Percentiles rank a stretch among this genome's conserved stretches.
phyloP scores from a whole-genome alignment of 2,888 invertebrate species.

The Phasia obesa region DNA sequence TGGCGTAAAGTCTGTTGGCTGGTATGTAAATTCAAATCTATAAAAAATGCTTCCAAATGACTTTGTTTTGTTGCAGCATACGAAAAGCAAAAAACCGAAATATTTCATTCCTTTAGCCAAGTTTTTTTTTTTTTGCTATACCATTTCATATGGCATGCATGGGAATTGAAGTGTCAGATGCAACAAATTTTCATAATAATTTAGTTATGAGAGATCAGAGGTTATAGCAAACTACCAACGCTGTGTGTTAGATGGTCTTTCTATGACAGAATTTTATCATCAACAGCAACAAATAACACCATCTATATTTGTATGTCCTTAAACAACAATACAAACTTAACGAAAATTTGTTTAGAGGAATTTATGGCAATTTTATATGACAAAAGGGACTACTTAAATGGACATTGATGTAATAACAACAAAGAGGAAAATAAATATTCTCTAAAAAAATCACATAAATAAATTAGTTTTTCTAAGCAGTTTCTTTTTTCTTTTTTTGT shows the following conservation, averaged over 20 bases:
- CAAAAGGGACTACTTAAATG: slow-evolving; percentile 70
- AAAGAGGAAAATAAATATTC: slow-evolving; percentile 30
- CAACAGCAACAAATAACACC: slow-evolving; percentile 17
- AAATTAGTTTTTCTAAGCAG: slow-evolving; percentile 27
- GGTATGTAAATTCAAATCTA: slow-evolving; percentile 38
- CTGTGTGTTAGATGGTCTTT: slow-evolving; percentile 6
- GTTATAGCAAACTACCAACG: slow-evolving; percentile 50
- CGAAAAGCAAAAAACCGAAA: slow-evolving; percentile 3
- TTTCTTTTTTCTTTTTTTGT: not conserved
- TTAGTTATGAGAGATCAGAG: slow-evolving; percentile 71
- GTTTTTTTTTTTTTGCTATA: slow-evolving; percentile 9
- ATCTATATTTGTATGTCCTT: slow-evolving; percentile 7
- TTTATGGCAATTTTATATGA: slow-evolving; percentile 70
- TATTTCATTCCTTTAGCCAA: slow-evolving; percentile 29
- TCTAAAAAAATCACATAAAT: slow-evolving; percentile 51
- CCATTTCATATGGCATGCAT: slow-evolving; percentile 63
- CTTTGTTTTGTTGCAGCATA: slow-evolving; percentile 63
- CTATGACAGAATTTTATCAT: slow-evolving; percentile 20
- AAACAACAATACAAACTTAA: slow-evolving; percentile 32
- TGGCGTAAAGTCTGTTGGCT: slow-evolving; percentile 52
- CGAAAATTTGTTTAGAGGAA: slow-evolving; percentile 61
- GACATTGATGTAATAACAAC: slow-evolving; percentile 64
- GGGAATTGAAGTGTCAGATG: slow-evolving; percentile 71
- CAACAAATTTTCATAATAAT: slow-evolving; percentile 69
- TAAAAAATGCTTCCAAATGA: slow-evolving; percentile 48